Evolutionary conservation across 2,797 vertebrate genomes (phyloP).

Genomic region (Brachyrhaphis roseni): DNA sequence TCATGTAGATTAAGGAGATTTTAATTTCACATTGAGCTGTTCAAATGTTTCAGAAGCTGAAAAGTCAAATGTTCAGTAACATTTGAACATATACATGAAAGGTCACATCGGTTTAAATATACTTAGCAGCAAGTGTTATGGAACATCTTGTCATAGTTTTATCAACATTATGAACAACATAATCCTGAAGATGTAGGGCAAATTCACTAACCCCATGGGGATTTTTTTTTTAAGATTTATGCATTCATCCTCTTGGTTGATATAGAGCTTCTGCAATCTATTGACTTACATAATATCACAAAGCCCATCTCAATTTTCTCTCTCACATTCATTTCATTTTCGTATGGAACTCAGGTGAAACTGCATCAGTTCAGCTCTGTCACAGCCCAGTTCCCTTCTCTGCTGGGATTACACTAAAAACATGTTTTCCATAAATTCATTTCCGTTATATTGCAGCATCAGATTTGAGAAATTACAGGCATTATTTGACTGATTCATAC

Average conservation of each 20-base stretch:
- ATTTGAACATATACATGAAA: not conserved
- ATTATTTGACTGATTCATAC: constrained; percentile 44
- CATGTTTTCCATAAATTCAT: constrained; percentile 49
- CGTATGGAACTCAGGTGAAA: constrained; percentile 42
- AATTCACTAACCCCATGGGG: not conserved
- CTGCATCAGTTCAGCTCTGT: constrained; percentile 57
- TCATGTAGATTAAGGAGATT: not conserved
- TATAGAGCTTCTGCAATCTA: constrained; percentile 24
- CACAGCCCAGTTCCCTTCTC: constrained; percentile 42
- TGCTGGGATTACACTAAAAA: constrained; percentile 47
- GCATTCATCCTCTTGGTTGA: not conserved
- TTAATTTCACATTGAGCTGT: not conserved
- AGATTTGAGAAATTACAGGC: constrained; percentile 50
- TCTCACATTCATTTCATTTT: constrained; percentile 56
- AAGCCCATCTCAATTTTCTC: constrained; percentile 51
- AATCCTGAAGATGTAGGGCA: not conserved
- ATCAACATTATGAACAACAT: not conserved
- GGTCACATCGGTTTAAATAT: not conserved
- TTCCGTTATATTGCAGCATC: constrained; percentile 38
- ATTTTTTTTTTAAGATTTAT: not conserved
- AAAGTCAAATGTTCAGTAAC: not conserved
- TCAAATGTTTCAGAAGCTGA: not conserved
- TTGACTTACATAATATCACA: constrained; percentile 20
- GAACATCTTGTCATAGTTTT: not conserved
- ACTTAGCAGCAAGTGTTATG: not conserved